Base-by-base conservation (phyloP, 2,113 vertebrate species). In the Nycticryphes semicollaris region DNA sequence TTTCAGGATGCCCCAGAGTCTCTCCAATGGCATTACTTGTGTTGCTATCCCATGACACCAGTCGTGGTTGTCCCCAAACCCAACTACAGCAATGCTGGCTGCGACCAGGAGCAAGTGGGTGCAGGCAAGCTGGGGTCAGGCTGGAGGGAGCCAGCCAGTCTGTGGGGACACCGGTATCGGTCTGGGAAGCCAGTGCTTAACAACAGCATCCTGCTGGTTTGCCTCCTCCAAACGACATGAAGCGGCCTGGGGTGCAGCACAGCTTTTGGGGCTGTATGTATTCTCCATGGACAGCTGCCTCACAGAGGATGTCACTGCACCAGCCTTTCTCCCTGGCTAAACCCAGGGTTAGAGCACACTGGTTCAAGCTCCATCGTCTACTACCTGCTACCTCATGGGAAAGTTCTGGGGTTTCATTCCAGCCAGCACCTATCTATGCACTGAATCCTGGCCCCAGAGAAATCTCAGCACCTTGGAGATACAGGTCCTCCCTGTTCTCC, bases 331-430 rank as follows among this genome's bases (percentile, higher is more conserved):
- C 69, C 85, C 60, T 8, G 39, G 68, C 39, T n/a, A 85, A 15
- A 23, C 50, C 63, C 57, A 15, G 35, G 39, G 27, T 39, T 15
- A 53, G 53, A 1, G 15, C 15, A 19, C 59, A 30, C 39, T 8
- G 11, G 10, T n/a, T 39, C 53, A 48, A 35, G 37, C 28, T 31
- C 41, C 9, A 0, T 2, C 1, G 10, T 56, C 53, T n/a, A 4
- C 54, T 76, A 39, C 80, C 50, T 45, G 47, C 23, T 45, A 27
- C 28, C 45, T 0, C 1, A 7, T 30, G 56, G 33, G 68, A 66
- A 50, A 59, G 31, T 27, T 19, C 35, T 1, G 0, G 48, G 35
- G 9, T 30, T 41, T 19, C 27, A 37, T 1, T 0, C 25, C 60
- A 47, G 13, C 30, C 30, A 54, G 37, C 51, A 48, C 62, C 30